phyloP scores from a whole-genome alignment of 2,113 vertebrate species.

The Mustela lutreola region DNA sequence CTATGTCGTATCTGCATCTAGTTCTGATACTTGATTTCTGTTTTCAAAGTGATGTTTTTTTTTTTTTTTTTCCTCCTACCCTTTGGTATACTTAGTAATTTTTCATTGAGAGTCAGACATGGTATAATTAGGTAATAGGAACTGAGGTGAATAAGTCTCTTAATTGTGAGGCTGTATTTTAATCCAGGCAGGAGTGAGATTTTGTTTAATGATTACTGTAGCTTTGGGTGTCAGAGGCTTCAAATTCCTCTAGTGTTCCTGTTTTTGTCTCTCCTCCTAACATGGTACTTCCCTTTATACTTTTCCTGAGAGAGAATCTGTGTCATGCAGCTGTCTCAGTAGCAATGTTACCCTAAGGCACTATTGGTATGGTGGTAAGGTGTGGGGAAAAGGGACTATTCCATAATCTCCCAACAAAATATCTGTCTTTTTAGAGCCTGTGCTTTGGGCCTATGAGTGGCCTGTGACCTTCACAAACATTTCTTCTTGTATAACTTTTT shows the following conservation, averaged over 20 bases:
- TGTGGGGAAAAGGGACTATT: not conserved
- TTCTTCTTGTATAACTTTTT: not conserved
- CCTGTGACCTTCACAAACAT: not conserved
- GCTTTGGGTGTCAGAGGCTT: not conserved
- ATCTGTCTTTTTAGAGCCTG: not conserved
- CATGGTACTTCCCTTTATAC: not conserved
- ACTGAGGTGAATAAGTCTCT: not conserved
- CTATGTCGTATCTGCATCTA: not conserved
- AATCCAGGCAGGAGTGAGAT: not conserved
- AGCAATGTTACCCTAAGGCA: not conserved
- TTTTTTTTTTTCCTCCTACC: not conserved
- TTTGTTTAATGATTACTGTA: not conserved
- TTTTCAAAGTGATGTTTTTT: not conserved
- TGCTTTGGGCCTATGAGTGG: not conserved
- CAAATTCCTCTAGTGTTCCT: not conserved
- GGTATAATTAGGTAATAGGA: not conserved
- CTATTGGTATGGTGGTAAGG: not conserved
- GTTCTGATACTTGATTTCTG: not conserved
- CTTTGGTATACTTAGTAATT: not conserved
- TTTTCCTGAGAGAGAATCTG: not conserved
- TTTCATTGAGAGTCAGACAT: not conserved
- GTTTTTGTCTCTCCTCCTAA: not conserved
- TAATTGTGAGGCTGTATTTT: not conserved
- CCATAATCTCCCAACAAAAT: not conserved
- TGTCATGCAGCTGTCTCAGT: not conserved